phyloP scores from a whole-genome alignment of 2,113 vertebrate genomes.

The Brienomyrus longianalis region DNA sequence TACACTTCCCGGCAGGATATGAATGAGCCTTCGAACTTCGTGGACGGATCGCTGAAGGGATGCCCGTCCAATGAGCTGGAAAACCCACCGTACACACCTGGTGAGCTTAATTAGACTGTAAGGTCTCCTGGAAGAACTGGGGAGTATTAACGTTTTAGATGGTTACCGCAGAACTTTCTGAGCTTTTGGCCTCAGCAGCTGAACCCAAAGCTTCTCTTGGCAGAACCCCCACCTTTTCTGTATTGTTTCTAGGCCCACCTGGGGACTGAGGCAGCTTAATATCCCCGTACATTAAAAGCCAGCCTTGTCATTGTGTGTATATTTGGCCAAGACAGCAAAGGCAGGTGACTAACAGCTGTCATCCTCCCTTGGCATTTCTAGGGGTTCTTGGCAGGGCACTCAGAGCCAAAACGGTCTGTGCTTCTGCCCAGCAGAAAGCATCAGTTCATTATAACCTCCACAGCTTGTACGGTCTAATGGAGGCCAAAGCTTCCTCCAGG shows the following conservation, averaged over 20 bases:
- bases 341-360: neutral
- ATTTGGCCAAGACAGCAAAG: neutral
- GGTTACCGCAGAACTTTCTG: neutral
- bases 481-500: constrained; percentile 65
- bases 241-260: neutral
- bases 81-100: constrained; percentile 71
- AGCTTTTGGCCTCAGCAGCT: neutral
- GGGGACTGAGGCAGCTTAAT: neutral
- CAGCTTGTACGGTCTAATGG: constrained; percentile 68
- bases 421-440: constrained; percentile 53
- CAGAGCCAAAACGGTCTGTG: constrained; percentile 56
- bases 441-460: constrained; percentile 66
- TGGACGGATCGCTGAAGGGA: constrained; percentile 71
- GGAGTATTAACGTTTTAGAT: neutral
- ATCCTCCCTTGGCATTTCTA: constrained; percentile 23
- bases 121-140: neutral
- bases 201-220: neutral
- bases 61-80: constrained; percentile 67
- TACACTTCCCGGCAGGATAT: constrained; percentile 63
- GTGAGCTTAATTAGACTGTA: constrained; percentile 39
- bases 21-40: constrained; percentile 82
- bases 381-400: constrained; percentile 54
- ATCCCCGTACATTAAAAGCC: neutral
- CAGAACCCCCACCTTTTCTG: neutral
- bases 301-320: neutral